A percentile compares a stretch with the other conserved stretches of the same genome.
These are phyloP conservation scores for Poeciliopsis paucimaculata DNA, from an alignment of 2,797 vertebrate genomes.

Conservation along the genomic window DNA sequence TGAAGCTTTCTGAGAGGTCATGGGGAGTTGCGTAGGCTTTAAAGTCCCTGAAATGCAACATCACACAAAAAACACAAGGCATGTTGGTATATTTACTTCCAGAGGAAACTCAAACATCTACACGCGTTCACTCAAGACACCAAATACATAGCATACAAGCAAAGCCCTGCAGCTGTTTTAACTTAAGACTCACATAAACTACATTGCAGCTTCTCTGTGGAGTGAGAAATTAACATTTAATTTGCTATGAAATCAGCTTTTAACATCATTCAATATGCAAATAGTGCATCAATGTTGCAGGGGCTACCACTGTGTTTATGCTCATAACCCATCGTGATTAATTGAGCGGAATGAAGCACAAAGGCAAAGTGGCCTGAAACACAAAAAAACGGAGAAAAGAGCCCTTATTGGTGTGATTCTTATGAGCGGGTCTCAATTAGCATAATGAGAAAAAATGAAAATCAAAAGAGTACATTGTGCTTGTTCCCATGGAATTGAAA, in stretches of 20 bases:
- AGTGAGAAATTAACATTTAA: slow-evolving; percentile 63
- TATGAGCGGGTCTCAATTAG: slow-evolving; percentile 64
- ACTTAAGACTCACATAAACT: slow-evolving; percentile 19
- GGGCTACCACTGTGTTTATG: slow-evolving; percentile 61
- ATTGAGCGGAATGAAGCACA: slow-evolving; percentile 48
- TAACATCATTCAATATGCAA: slow-evolving; percentile 53
- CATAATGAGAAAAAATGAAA: slow-evolving; percentile 59
- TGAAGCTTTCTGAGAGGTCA: slow-evolving; percentile 30
- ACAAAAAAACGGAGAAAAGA: slow-evolving; percentile 54
- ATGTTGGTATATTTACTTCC: slow-evolving; percentile 12
- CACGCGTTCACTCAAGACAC: neutral
- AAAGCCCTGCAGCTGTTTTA: slow-evolving; percentile 8
- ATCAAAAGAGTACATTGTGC: slow-evolving; percentile 40
- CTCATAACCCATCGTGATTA: slow-evolving; percentile 48
- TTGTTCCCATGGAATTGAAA: slow-evolving; percentile 67
- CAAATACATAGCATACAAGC: slow-evolving; percentile 8
- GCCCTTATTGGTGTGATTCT: slow-evolving; percentile 65
- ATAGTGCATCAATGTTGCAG: slow-evolving; percentile 44
- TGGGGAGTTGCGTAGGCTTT: slow-evolving; percentile 23
- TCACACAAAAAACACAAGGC: slow-evolving; percentile 10
- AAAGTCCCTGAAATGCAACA: slow-evolving; percentile 21
- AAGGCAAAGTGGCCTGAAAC: slow-evolving; percentile 47
- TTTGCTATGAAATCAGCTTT: slow-evolving; percentile 64
- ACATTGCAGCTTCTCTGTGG: slow-evolving; percentile 35
- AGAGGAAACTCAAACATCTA: neutral